Percentiles rank a stretch among this genome's conserved stretches.
Conservation (phyloP, 2,888 invertebrate species). For the Lasioglossum morio region DNA sequence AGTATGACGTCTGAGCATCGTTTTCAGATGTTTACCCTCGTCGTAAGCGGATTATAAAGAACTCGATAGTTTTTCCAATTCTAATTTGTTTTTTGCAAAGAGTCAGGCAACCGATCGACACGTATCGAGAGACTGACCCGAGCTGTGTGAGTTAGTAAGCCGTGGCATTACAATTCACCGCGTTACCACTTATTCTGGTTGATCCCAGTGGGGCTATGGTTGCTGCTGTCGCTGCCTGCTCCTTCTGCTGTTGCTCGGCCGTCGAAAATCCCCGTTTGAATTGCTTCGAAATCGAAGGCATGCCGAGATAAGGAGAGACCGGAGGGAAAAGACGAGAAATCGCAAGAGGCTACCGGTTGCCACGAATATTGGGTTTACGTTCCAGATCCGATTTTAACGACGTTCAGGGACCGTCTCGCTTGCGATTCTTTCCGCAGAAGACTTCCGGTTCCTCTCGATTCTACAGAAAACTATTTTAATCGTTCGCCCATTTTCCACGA, state of each 20-base stretch:
- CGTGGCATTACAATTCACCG: constrained; percentile 19
- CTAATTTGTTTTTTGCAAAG: neutral
- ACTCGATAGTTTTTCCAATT: neutral
- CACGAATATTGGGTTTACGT: constrained; percentile 40
- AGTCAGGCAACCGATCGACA: neutral
- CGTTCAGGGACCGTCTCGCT: neutral
- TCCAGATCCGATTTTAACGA: constrained; percentile 44
- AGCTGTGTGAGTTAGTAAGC: constrained; percentile 2
- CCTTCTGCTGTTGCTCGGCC: neutral
- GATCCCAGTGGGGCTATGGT: neutral
- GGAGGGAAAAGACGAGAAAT: constrained; percentile 28
- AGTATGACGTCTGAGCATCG: neutral
- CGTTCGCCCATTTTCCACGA: neutral
- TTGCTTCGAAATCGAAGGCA: constrained; percentile 34
- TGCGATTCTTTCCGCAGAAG: neutral
- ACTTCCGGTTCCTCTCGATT: neutral
- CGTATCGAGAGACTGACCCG: neutral
- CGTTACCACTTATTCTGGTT: neutral
- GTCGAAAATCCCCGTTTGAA: constrained; percentile 17
- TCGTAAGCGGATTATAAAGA: neutral
- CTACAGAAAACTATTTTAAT: neutral
- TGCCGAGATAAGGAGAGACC: neutral
- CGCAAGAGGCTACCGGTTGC: constrained; percentile 2
- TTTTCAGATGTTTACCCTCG: neutral
- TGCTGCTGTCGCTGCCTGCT: neutral